These are phyloP conservation scores for Oncopodura yosiiana DNA, from an alignment of 1,140 invertebrate genomes.

Conservation along the genomic window DNA sequence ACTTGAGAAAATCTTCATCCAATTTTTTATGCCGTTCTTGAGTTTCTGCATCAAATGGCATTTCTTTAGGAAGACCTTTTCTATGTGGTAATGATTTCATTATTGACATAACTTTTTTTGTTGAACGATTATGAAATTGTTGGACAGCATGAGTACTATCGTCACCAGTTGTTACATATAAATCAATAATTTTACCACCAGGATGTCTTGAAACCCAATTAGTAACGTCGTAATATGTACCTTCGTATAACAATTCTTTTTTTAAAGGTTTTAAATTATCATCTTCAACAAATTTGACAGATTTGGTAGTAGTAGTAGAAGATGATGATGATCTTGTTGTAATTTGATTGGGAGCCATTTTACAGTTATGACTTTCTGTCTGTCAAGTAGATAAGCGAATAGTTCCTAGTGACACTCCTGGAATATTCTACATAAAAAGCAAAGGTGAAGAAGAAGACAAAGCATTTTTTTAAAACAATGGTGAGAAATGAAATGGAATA, in stretches of 20 bases:
- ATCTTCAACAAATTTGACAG: too few relatives aligned
- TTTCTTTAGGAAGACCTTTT: neutral
- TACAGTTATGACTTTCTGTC: too few relatives aligned
- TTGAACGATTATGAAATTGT: constrained; percentile 29
- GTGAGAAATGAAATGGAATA: too few relatives aligned
- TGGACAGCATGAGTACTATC: constrained; percentile 7
- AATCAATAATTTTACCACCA: constrained; percentile 12
- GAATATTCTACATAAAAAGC: too few relatives aligned
- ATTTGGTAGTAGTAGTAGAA: too few relatives aligned
- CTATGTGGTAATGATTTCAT: constrained; percentile 18
- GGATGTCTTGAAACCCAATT: constrained; percentile 17
- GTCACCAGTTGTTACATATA: constrained; percentile 2
- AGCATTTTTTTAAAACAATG: too few relatives aligned
- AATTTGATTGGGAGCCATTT: too few relatives aligned
- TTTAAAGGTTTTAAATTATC: neutral
- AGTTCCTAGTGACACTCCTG: too few relatives aligned
- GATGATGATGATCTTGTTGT: too few relatives aligned
- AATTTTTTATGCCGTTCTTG: neutral
- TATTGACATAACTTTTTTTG: constrained; percentile 23
- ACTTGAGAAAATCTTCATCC: neutral
- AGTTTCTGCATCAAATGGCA: neutral
- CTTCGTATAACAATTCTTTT: constrained; percentile 19
- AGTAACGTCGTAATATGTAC: constrained; percentile 17
- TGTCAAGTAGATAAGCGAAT: too few relatives aligned
- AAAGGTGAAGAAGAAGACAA: neutral